phyloP scores from a whole-genome alignment of 1,140 invertebrate species.

The Musca vetustissima region DNA sequence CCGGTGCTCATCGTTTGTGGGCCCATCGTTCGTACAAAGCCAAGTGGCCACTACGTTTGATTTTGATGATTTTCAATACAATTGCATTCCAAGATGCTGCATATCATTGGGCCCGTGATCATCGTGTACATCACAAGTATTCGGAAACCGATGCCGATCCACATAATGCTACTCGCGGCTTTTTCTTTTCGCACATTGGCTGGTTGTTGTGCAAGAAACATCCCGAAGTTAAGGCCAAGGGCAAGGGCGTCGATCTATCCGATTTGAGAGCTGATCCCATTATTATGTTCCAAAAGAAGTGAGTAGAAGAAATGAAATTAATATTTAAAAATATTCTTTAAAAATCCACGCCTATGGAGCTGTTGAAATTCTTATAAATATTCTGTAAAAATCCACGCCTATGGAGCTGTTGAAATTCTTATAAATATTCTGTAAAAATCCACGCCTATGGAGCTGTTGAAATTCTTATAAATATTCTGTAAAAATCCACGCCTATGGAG shows the following conservation, averaged over 20 bases:
- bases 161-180: constrained; percentile 90
- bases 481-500: too few species aligned
- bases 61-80: constrained; percentile 80
- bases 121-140: constrained; percentile 95
- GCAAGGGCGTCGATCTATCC: constrained; percentile 80
- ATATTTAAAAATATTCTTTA: too few species aligned
- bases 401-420: too few species aligned
- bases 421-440: too few species aligned
- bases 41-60: constrained; percentile 77
- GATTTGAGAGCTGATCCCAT: constrained; percentile 87
- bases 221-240: constrained; percentile 84
- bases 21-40: constrained; percentile 94
- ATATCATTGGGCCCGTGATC: constrained; percentile 92
- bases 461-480: too few species aligned
- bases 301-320: constrained; percentile 43
- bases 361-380: too few species aligned
- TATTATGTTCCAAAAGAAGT: constrained; percentile 85
- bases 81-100: constrained; percentile 90
- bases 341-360: too few species aligned
- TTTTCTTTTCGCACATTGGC: constrained; percentile 95
- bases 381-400: too few species aligned
- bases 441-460: too few species aligned
- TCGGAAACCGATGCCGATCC: constrained; percentile 96
- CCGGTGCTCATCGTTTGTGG: constrained; percentile 93
- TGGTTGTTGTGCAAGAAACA: constrained; percentile 93